Evolutionary conservation across 1,140 invertebrate genomes (phyloP).

Genomic region (Leptopilina boulardi): DNA sequence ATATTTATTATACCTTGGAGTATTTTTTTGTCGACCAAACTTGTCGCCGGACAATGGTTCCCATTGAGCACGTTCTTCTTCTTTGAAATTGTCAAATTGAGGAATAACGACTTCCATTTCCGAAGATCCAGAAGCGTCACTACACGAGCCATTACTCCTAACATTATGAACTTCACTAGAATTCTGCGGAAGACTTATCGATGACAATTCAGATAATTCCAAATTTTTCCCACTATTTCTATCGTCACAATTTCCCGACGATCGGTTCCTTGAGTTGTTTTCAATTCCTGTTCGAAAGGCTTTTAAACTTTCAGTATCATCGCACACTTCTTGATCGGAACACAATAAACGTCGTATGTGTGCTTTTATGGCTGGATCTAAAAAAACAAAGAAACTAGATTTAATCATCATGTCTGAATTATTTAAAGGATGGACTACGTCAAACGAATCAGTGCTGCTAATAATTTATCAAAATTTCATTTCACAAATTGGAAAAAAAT

Average conservation of each 20-base stretch:
- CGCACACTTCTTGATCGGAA: conserved; percentile 72
- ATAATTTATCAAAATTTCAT: no score
- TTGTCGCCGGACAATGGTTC: conserved; percentile 75
- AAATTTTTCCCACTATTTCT: conserved; percentile 54
- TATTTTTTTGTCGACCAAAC: conserved; percentile 71
- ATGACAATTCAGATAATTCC: conserved; percentile 59
- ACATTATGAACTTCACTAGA: conserved; percentile 52
- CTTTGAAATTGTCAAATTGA: conserved; percentile 74
- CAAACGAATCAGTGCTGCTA: neutral
- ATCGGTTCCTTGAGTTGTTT: conserved; percentile 53
- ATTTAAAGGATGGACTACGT: neutral
- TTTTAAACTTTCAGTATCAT: conserved; percentile 55
- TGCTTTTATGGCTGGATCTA: conserved; percentile 90
- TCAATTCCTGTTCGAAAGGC: conserved; percentile 46
- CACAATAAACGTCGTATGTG: conserved; percentile 86
- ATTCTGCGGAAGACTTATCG: conserved; percentile 56
- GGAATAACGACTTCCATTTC: conserved; percentile 75
- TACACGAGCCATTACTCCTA: conserved; percentile 74
- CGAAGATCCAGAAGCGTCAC: conserved; percentile 71
- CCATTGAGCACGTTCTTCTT: conserved; percentile 77
- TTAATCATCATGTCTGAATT: conserved; percentile 15
- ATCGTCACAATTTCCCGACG: conserved; percentile 59
- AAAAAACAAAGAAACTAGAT: conserved; percentile 21
- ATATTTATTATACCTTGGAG: conserved; percentile 65
- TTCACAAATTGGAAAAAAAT: no score